phyloP scores from a whole-genome alignment of 1,140 invertebrate genomes.

The Hesperophylax magnus region DNA sequence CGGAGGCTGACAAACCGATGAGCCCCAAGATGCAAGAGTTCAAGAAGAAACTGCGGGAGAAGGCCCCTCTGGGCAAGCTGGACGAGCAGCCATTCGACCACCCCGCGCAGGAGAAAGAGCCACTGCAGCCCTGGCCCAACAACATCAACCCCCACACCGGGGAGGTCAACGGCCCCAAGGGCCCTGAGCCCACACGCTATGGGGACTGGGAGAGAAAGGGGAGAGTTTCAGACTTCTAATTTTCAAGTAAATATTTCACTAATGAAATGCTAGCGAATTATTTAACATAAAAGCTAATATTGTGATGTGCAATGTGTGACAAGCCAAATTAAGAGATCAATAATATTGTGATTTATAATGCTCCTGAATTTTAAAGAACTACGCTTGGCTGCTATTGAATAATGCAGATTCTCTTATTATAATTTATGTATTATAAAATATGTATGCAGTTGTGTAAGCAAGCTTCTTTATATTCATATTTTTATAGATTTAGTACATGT shows the following conservation, averaged over 20 bases:
- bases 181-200: conserved; percentile 98
- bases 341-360: too few relatives aligned
- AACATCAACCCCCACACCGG: conserved; percentile 93
- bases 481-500: too few relatives aligned
- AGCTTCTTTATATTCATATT: too few relatives aligned
- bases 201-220: conserved; percentile 99
- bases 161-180: conserved; percentile 93
- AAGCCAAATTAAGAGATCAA: too few relatives aligned
- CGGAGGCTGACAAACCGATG: conserved; percentile 47
- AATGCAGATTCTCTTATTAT: background rate
- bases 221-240: conserved; percentile 93
- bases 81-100: conserved; percentile 74
- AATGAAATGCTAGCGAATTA: too few relatives aligned
- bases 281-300: too few relatives aligned
- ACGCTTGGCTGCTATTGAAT: too few relatives aligned
- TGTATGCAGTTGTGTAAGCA: too few relatives aligned
- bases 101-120: conserved; percentile 88
- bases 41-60: conserved; percentile 64
- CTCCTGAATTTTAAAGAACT: too few relatives aligned
- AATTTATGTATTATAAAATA: background rate
- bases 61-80: conserved; percentile 74
- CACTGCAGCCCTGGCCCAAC: conserved; percentile 88
- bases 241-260: conserved; percentile 49
- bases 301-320: too few relatives aligned
- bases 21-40: conserved; percentile 55